Base-by-base conservation (phyloP, 1,140 invertebrate genomes). In the Euwallacea fornicatus region DNA sequence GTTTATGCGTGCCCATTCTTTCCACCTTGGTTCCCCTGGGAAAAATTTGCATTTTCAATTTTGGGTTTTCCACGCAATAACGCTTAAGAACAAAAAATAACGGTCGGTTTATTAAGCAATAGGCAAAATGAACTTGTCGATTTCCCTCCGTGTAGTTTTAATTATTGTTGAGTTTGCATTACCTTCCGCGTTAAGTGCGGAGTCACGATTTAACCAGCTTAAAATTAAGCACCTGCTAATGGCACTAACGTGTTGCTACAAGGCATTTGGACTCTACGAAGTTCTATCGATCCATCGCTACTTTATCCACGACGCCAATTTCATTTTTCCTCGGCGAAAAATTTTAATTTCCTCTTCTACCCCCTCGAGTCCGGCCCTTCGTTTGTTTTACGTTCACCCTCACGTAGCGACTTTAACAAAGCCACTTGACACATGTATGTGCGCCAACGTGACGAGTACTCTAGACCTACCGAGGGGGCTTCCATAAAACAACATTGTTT, bases 141-240 rank as follows among this genome's bases (percentile, higher is more conserved):
- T 33, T 33, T 33, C 21, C 4, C 21, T 33, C 1, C 21, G 21
- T 33, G 21, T 33, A 33, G 21, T 33, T 33, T 33, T 33, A 33
- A 33, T 33, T 33, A 33, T 33, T 33, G 21, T 33, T 2, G 21
- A 33, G 21, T 33, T 33, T 33, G 21, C 4, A 33, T 33, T 33
- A 33, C 21, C 21, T 33, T 33, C 21, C 21, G 46, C 46, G 46
- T 2, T 13, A 10, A 13, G 46, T 50, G 46, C 46, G 13, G 46
- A 11, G 13, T 10, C 46, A 13, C 46, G 46, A 50, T 50, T 50
- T 50, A 50, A 50, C 46, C 2, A 13, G 46, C 46, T 50, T 13
- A 13, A 50, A 50, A 50, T 50, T 50, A 50, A 50, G 46, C 46
- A 50, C 46, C 46, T 50, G 46, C 46, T 50, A 50, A 50, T 50